Evolutionary conservation across 2,888 invertebrate genomes (phyloP).

Genomic region (Diloba caeruleocephala): DNA sequence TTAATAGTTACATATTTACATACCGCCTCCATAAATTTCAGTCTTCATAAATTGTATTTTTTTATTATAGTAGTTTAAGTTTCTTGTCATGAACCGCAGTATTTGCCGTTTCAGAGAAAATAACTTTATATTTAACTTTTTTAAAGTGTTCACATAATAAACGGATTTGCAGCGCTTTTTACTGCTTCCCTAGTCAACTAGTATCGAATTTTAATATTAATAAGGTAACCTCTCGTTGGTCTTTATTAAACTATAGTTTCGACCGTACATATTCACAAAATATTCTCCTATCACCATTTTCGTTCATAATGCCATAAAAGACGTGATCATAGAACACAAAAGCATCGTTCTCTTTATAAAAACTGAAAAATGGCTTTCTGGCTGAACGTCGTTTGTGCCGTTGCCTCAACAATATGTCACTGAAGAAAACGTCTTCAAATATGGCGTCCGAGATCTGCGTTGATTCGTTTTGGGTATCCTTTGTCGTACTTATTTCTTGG

Average conservation of each 20-base stretch:
- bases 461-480: conserved; percentile 2
- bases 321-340: conserved; percentile 48
- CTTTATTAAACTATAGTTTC: too few relatives aligned
- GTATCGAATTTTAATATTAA: too few relatives aligned
- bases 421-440: conserved; percentile 34
- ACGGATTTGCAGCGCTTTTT: too few relatives aligned
- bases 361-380: conserved; percentile 14
- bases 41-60: too few relatives aligned
- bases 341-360: conserved; percentile 40
- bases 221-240: too few relatives aligned
- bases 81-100: too few relatives aligned
- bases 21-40: too few relatives aligned
- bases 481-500: conserved; percentile 25
- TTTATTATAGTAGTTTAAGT: too few relatives aligned
- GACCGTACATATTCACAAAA: conserved; percentile 34
- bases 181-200: too few relatives aligned
- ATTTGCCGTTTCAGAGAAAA: too few relatives aligned
- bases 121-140: too few relatives aligned
- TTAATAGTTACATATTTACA: background rate
- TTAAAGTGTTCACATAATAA: too few relatives aligned
- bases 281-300: conserved; percentile 25
- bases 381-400: conserved; percentile 4
- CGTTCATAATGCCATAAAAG: conserved; percentile 45
- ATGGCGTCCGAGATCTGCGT: conserved; percentile 8
- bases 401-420: conserved; percentile 33